Base-by-base conservation (phyloP, 2,797 vertebrate genomes). In the Apodemus agrarius region DNA sequence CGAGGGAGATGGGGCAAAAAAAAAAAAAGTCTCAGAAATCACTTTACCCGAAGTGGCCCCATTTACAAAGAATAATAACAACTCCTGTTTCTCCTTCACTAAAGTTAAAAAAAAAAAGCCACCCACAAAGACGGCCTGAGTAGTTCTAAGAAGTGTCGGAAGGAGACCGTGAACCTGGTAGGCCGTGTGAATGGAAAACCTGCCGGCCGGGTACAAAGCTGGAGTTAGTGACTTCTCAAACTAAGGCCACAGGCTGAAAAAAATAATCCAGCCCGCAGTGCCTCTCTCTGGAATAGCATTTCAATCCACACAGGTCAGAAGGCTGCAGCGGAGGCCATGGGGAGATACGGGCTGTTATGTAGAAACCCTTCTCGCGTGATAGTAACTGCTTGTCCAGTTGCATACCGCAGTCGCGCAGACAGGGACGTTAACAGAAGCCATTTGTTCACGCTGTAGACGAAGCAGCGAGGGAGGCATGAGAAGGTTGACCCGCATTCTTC, bases 401-500 rank as follows among this genome's bases (percentile, higher is more conserved):
- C 94, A 92, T 59, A 78, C 84, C 59, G 16, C 1, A 57, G 88
- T 90, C 91, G 84, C 80, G 81, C 26, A 97, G 94, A 89, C 76
- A 88, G 86, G 54, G 92, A 94, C 97, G 26, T 24, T 9, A 22
- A 98, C 97, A 98, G 96, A 97, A 96, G 97, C 93, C 93, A 78
- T 93, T 97, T 98, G 97, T 97, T 96, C 92, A 37, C 11, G 67
- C 82, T 75, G 87, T 96, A 97, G 95, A 97, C 93, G 0, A 82
- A 93, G 89, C 89, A 91, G 92, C 52, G 89, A 90, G 91, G 86
- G 87, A 90, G 86, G 93, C 87, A 0, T 83, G 96, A 90, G 96
- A 95, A 97, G 90, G 91, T 24, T 89, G 93, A 93, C 93, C 97
- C 94, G 65, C 97, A 96, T 97, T 98, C 97, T 97, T 96, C 21